Percentiles rank a stretch among this genome's conserved stretches.
Evolutionary conservation across 2,113 vertebrate species (phyloP).

Genomic region (Picathartes gymnocephalus): DNA sequence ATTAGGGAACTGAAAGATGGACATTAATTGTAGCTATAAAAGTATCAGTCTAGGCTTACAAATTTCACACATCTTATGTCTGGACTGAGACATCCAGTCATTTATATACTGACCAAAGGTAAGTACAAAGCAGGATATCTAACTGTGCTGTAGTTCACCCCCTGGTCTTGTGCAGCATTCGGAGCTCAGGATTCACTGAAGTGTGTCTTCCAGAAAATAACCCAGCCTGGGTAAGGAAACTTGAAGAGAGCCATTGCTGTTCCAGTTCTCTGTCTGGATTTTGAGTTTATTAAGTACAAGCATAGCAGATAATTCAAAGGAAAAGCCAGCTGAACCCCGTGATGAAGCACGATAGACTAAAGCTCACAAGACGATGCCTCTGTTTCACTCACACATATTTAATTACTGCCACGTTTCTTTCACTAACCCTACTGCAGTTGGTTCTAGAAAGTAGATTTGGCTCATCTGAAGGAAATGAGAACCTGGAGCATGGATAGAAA

Average conservation of each 20-base stretch:
- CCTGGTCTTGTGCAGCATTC: background rate
- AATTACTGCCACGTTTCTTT: background rate
- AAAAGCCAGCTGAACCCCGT: background rate
- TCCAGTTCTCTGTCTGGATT: background rate
- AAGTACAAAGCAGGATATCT: background rate
- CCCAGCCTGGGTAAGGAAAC: background rate
- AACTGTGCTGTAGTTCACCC: background rate
- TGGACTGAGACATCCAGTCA: background rate
- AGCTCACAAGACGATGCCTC: background rate
- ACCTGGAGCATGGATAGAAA: background rate
- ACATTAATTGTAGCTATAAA: conserved; percentile 32
- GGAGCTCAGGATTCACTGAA: background rate
- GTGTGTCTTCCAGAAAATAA: background rate
- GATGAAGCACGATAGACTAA: background rate
- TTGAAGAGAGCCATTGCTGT: background rate
- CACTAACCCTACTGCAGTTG: background rate
- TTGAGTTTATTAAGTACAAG: background rate
- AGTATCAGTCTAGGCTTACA: conserved; percentile 1
- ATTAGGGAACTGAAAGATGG: conserved; percentile 2
- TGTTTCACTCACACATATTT: background rate
- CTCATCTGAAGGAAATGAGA: background rate
- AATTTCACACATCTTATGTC: background rate
- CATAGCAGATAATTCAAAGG: background rate
- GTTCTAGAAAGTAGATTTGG: background rate
- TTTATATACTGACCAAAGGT: background rate